A percentile compares a stretch with the other conserved stretches of the same genome.
Evolutionary conservation across 1,140 invertebrate species (phyloP).

Genomic region (Zelostemma sp.): DNA sequence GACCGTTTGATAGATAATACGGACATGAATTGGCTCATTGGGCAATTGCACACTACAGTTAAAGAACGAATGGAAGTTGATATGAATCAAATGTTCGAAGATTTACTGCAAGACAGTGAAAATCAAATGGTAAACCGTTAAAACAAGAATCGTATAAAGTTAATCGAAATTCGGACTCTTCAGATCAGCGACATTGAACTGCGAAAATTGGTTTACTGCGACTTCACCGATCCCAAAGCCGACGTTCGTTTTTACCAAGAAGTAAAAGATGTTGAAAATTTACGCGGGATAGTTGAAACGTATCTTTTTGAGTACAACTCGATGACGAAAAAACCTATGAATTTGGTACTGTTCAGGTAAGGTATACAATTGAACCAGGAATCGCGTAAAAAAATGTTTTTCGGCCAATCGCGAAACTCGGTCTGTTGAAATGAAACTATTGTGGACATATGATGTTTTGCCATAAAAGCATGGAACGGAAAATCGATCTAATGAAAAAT

Average conservation of each 20-base stretch:
- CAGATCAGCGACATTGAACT: slow-evolving; percentile 84
- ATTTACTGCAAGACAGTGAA: slow-evolving; percentile 33
- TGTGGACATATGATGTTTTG: too few relatives aligned
- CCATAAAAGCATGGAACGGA: too few relatives aligned
- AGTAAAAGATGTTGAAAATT: slow-evolving; percentile 84
- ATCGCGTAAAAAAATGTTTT: not conserved
- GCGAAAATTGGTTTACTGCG: slow-evolving; percentile 92
- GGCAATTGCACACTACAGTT: slow-evolving; percentile 74
- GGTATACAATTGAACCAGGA: not conserved
- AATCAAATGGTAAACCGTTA: slow-evolving; percentile 14
- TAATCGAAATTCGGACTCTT: slow-evolving; percentile 5
- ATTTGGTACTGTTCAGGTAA: slow-evolving; percentile 92
- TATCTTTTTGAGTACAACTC: slow-evolving; percentile 95
- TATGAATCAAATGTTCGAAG: slow-evolving; percentile 66
- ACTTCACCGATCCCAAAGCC: slow-evolving; percentile 94
- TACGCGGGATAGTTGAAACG: slow-evolving; percentile 88
- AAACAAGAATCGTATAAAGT: too few relatives aligned
- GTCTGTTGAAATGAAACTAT: too few relatives aligned
- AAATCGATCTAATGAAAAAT: too few relatives aligned
- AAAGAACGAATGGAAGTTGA: slow-evolving; percentile 70
- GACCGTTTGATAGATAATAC: slow-evolving; percentile 89
- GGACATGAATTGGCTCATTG: slow-evolving; percentile 88
- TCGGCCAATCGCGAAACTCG: too few relatives aligned
- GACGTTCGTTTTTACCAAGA: slow-evolving; percentile 91
- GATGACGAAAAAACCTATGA: slow-evolving; percentile 98